phyloP scores from a whole-genome alignment of 1,140 invertebrate species.

The Harpegnathos saltator region DNA sequence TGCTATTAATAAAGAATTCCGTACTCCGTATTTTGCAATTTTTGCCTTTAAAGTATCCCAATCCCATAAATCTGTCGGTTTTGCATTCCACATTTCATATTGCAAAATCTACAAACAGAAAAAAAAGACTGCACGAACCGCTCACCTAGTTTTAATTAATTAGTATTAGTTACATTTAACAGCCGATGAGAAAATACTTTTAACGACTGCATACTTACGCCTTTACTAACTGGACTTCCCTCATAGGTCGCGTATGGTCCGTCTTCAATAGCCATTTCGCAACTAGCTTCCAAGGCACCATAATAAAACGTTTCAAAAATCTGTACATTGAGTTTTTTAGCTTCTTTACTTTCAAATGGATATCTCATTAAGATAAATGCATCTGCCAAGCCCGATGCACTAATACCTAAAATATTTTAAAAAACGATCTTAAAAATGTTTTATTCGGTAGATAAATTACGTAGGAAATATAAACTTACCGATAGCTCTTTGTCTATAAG shows the following conservation, averaged over 20 bases:
- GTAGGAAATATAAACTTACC: conserved; percentile 82
- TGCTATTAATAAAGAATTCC: conserved; percentile 97
- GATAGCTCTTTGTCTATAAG: conserved; percentile 97
- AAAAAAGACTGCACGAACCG: not conserved
- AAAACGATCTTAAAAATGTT: not conserved
- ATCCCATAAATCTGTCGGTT: conserved; percentile 94
- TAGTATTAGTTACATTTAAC: not conserved
- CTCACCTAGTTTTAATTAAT: not conserved
- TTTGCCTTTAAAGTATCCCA: conserved; percentile 94
- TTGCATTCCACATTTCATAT: conserved; percentile 98
- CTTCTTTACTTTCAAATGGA: conserved; percentile 95
- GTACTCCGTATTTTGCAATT: conserved; percentile 95
- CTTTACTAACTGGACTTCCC: conserved; percentile 96
- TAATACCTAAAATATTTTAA: conserved; percentile 87
- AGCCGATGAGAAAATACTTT: not conserved
- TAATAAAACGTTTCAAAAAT: conserved; percentile 99
- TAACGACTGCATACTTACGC: conserved; percentile 85
- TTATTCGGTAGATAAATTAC: not conserved
- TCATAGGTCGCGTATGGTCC: conserved; percentile 96
- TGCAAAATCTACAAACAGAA: conserved; percentile 92
- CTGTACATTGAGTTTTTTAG: conserved; percentile 95
- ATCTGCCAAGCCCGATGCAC: conserved; percentile 98
- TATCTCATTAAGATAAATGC: conserved; percentile 97
- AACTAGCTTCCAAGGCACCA: conserved; percentile 98
- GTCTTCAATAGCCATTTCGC: conserved; percentile 94